Base-by-base conservation (phyloP, 2,113 vertebrate genomes). In the Anseranas semipalmata region DNA sequence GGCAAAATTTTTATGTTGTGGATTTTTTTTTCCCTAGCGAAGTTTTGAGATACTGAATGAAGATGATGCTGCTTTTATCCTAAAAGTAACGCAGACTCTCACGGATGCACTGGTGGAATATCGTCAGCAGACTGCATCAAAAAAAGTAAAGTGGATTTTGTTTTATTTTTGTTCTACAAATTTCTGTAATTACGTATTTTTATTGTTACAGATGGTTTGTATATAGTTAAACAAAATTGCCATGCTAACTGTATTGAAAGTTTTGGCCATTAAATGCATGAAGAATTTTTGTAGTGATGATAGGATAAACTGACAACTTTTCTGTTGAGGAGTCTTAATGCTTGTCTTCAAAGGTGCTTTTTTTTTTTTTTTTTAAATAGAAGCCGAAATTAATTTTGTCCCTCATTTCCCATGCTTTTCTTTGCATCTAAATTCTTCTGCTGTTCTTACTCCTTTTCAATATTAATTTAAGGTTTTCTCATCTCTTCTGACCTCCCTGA, bases 51-150 rank as follows among this genome's bases (percentile, higher is more conserved):
- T 97, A 60, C 35, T 96, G 62, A 83, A 93, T 96, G 96, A 96
- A 82, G 91, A 97, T 43, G 97, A 97, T 74, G 96, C 96, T 78
- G 95, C 96, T 18, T 97, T 97, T 95, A 96, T 97, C 77, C 77
- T 97, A 24, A 96, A 96, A 89, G 93, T 97, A 87, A 96, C 95
- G 25, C 97, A 97, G 73, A 94, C 45, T 63, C 95, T 98, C 60
- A 97, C 95, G 41, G 81, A 46, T 73, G 91, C 91, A 21, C 82
- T 98, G 50, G 94, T 97, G 83, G 66, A 87, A 46, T 97, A 98
- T 87, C 90, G 79, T 70, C 85, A 88, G n/a, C 94, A 96, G 56
- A 35, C 81, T 76, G 65, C 80, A 71, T 79, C 62, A 85, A 92
- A 66, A 21, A 94, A 94, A 72, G 96, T 98, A 97, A 95, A 48